Conservation (phyloP, 2,888 invertebrate genomes). For the Willowsia nigromaculata region DNA sequence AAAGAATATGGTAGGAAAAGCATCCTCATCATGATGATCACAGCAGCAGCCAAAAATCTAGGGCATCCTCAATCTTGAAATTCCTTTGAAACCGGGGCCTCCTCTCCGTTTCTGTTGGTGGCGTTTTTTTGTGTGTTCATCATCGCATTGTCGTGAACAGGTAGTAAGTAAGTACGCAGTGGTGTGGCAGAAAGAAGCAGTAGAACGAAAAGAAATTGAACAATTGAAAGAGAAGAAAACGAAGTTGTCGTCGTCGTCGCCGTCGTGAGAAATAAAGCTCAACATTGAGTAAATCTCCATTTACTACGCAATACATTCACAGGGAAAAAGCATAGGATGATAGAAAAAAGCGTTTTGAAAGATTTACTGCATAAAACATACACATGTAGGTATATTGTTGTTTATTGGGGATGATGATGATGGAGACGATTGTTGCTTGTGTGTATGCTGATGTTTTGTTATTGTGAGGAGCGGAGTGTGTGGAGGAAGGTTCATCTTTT, state of each 20-base stretch:
- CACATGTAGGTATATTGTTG: background rate
- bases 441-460: no score
- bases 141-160: slow-evolving; percentile 13
- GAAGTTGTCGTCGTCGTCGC: background rate
- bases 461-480: slow-evolving; percentile 5
- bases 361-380: slow-evolving; percentile 11
- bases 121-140: slow-evolving; percentile 16
- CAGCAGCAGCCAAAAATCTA: slow-evolving; percentile 56
- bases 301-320: background rate
- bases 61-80: slow-evolving; percentile 73
- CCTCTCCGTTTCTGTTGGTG: slow-evolving; percentile 24
- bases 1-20: background rate
- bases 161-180: background rate
- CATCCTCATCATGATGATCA: background rate
- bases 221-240: slow-evolving; percentile 26
- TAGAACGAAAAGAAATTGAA: slow-evolving; percentile 41
- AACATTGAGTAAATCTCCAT: background rate
- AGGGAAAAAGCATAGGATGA: background rate
- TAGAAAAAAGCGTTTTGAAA: background rate
- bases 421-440: slow-evolving; percentile 20
- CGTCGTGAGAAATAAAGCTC: slow-evolving; percentile 20
- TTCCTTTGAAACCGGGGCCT: slow-evolving; percentile 72
- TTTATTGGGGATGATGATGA: background rate
- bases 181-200: background rate
- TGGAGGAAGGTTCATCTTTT: slow-evolving; percentile 34